Percentiles rank a stretch among this genome's conserved stretches.
Evolutionary conservation across 2,113 vertebrate species (phyloP).

Genomic region (Mystacornis crossleyi): DNA sequence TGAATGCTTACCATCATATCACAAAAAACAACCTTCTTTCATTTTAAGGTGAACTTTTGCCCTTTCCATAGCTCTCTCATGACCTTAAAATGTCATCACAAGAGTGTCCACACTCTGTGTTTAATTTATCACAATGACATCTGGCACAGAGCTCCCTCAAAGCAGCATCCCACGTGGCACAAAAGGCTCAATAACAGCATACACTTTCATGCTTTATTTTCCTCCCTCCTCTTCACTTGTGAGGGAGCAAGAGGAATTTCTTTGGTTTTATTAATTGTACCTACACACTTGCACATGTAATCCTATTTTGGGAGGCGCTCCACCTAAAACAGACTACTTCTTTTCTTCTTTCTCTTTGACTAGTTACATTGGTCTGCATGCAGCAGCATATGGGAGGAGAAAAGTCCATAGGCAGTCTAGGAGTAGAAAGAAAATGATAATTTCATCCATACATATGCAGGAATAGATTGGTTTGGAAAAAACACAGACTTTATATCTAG

Average conservation of each 20-base stretch:
- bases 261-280: neutral
- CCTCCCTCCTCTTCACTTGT: neutral
- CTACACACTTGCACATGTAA: neutral
- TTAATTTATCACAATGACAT: neutral
- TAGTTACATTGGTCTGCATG: neutral
- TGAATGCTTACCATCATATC: neutral
- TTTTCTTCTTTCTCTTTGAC: neutral
- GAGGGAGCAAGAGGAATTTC: neutral
- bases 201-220: neutral
- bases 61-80: neutral
- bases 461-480: neutral
- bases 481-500: neutral
- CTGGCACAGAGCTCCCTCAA: neutral
- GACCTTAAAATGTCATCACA: neutral
- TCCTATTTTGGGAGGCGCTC: neutral
- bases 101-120: neutral
- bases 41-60: neutral
- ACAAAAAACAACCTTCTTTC: neutral
- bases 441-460: neutral
- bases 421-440: neutral
- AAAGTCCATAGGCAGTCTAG: neutral
- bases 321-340: neutral
- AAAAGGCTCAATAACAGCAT: neutral
- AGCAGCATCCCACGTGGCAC: rapidly evolving
- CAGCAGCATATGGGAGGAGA: rapidly evolving